phyloP scores from a whole-genome alignment of 1,140 invertebrate species.

The Sycobia sp. region DNA sequence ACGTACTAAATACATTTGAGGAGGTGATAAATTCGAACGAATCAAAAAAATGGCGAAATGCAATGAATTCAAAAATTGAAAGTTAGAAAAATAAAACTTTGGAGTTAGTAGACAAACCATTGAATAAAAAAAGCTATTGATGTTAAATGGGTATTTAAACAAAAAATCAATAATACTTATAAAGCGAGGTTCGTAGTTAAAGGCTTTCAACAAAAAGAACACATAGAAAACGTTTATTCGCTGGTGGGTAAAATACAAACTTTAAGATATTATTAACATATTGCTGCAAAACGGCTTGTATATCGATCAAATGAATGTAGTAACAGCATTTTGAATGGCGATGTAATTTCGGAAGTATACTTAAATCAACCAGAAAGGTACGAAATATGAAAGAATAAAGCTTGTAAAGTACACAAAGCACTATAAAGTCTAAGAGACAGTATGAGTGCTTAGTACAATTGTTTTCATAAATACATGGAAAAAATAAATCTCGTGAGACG shows the following conservation, averaged over 20 bases:
- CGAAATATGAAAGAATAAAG: background rate
- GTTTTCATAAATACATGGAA: conserved; percentile 2
- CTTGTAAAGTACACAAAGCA: background rate
- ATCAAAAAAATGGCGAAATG: background rate
- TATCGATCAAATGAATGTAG: background rate
- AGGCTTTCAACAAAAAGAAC: background rate
- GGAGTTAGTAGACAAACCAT: background rate
- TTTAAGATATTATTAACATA: background rate
- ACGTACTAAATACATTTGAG: background rate
- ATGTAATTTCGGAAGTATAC: conserved; percentile 1
- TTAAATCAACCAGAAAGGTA: background rate
- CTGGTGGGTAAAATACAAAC: background rate
- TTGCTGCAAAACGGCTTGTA: background rate
- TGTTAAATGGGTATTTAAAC: background rate
- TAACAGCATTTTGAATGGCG: conserved; percentile 3
- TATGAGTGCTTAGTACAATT: conserved; percentile 9
- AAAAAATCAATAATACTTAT: background rate
- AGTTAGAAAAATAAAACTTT: too few species aligned
- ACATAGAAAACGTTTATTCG: background rate
- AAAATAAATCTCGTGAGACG: background rate
- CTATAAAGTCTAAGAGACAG: conserved; percentile 1
- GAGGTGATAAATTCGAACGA: too few species aligned
- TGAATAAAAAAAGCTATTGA: background rate
- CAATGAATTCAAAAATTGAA: background rate
- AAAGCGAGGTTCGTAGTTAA: too few species aligned